A percentile compares a stretch with the other conserved stretches of the same genome.
Evolutionary conservation across 1,140 invertebrate genomes (phyloP).

Genomic region (Oreohelix idahoensis): DNA sequence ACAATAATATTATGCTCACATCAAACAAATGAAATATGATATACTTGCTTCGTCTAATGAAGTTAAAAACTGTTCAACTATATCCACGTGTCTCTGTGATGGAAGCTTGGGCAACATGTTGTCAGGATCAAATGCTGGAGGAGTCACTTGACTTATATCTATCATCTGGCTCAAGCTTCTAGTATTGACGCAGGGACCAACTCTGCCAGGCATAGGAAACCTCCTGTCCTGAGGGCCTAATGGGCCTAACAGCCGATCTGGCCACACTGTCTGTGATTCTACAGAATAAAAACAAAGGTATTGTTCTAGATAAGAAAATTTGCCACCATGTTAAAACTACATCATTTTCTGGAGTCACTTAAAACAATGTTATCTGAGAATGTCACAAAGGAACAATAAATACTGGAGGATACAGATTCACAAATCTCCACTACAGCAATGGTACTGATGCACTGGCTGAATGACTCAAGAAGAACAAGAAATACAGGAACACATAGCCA

Average conservation of each 20-base stretch:
- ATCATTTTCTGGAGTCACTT: too few relatives aligned
- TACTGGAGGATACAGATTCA: too few relatives aligned
- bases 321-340: too few relatives aligned
- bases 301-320: background rate
- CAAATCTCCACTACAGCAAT: too few relatives aligned
- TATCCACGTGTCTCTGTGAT: slow-evolving; percentile 28
- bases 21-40: too few relatives aligned
- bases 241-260: slow-evolving; percentile 60
- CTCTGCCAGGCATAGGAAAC: slow-evolving; percentile 81
- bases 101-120: slow-evolving; percentile 27
- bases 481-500: too few relatives aligned
- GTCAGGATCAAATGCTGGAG: slow-evolving; percentile 9
- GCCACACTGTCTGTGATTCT: slow-evolving; percentile 47
- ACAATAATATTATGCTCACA: too few relatives aligned
- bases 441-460: too few relatives aligned
- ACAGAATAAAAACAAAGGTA: background rate
- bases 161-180: background rate
- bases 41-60: slow-evolving; percentile 35
- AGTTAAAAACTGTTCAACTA: slow-evolving; percentile 38
- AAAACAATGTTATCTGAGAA: too few relatives aligned
- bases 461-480: too few relatives aligned
- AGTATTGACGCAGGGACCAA: slow-evolving; percentile 65
- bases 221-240: slow-evolving; percentile 79
- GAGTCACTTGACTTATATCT: background rate
- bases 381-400: too few relatives aligned